Conservation (phyloP, 1,140 invertebrate species). For the Pinna nobilis region DNA sequence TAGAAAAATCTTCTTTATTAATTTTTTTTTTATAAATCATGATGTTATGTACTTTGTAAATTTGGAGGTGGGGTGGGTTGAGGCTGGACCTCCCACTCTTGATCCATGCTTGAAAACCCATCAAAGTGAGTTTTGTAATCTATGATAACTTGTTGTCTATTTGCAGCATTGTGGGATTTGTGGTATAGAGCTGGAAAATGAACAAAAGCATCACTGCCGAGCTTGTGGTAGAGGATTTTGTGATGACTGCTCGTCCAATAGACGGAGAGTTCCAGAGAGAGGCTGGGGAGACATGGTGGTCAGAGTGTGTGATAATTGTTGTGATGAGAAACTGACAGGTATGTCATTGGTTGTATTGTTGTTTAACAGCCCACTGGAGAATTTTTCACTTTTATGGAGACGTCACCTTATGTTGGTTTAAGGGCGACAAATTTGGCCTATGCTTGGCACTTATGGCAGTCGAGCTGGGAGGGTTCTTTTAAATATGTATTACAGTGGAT, state of each 20-base stretch:
- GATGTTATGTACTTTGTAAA: too few species aligned
- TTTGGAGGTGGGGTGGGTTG: too few species aligned
- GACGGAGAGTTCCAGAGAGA: conserved; percentile 73
- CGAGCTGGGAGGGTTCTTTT: too few species aligned
- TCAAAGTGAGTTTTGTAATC: too few species aligned
- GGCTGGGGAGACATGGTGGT: conserved; percentile 75
- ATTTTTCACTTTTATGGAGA: not conserved
- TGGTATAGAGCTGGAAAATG: conserved; percentile 74
- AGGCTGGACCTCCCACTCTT: too few species aligned
- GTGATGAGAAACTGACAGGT: not conserved
- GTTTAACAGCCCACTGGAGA: not conserved
- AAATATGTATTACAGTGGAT: too few species aligned
- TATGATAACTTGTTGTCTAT: too few species aligned
- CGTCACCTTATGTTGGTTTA: not conserved
- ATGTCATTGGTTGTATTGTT: not conserved
- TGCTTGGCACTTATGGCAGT: too few species aligned
- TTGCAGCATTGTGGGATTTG: conserved; percentile 81
- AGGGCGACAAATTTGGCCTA: too few species aligned
- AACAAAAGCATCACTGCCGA: conserved; percentile 86
- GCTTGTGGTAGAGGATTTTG: conserved; percentile 79
- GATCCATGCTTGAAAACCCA: too few species aligned
- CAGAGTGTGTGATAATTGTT: conserved; percentile 76
- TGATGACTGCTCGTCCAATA: conserved; percentile 73
- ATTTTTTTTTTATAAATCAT: too few species aligned
- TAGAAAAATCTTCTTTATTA: too few species aligned